These are phyloP conservation scores for Colletes collaris DNA, from an alignment of 2,888 invertebrate species.

Conservation along the genomic window DNA sequence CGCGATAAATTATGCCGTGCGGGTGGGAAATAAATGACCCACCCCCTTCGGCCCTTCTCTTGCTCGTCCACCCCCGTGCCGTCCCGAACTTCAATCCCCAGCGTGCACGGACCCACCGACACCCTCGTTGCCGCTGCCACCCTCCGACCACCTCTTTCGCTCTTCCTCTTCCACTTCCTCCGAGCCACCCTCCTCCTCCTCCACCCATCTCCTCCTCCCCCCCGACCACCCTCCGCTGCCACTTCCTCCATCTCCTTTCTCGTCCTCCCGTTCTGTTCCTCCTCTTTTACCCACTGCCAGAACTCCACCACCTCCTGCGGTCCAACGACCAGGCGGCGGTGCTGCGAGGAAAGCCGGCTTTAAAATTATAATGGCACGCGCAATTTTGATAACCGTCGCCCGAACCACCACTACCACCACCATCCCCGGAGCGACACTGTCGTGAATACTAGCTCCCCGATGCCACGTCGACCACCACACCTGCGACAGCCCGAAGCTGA, in stretches of 20 bases:
- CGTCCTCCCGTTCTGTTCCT: constrained; percentile 50
- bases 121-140: constrained; percentile 56
- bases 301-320: constrained; percentile 63
- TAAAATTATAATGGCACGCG: constrained; percentile 83
- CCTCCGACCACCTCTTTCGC: constrained; percentile 40
- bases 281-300: constrained; percentile 59
- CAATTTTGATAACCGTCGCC: constrained; percentile 82
- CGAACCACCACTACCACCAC: constrained; percentile 66
- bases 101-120: constrained; percentile 69
- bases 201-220: constrained; percentile 24
- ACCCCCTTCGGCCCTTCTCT: constrained; percentile 77
- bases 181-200: constrained; percentile 26
- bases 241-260: constrained; percentile 47
- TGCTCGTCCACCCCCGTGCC: constrained; percentile 67
- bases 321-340: constrained; percentile 67
- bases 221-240: constrained; percentile 37
- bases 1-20: constrained; percentile 83
- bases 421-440: constrained; percentile 36
- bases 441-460: constrained; percentile 32
- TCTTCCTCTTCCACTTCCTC: constrained; percentile 52
- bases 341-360: constrained; percentile 81
- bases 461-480: constrained; percentile 24
- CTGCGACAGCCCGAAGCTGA: constrained; percentile 12
- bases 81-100: constrained; percentile 75
- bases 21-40: constrained; percentile 83